Base-by-base conservation (phyloP, 2,797 vertebrate genomes). In the Tapera naevia region DNA sequence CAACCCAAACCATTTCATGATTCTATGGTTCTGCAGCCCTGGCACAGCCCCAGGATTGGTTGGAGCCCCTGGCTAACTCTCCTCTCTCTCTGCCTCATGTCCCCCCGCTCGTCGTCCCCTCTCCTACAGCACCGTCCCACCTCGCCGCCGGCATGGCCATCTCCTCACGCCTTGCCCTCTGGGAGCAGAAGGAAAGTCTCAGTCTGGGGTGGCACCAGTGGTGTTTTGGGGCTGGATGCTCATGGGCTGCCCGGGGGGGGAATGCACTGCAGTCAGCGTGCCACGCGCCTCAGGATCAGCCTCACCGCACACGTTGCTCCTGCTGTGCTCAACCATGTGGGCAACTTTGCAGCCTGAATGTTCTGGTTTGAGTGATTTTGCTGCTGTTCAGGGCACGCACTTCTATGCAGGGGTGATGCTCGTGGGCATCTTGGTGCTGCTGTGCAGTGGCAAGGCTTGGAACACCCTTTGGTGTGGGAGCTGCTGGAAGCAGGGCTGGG, bases 131-230 rank as follows among this genome's bases (percentile, higher is more conserved):
- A 7, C 51, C 43, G 10, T 83, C 86, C 75, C 14, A 5, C 66
- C 78, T 74, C 73, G 10, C 48, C 50, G n/a, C 65, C 93, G 67
- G 56, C 97, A 99, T 99, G 99, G 99, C 99, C 46, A 98, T 99
- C 97, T 99, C 99, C 10, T 99, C 99, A n/a, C 99, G 99, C 89
- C 98, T 99, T 43, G 99, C 99, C 69, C 98, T 99, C 76, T 99
- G 99, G 99, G 99, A 99, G 95, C 98, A 99, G 97, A 99, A 99
- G 99, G 99, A 97, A 99, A 98, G 99, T 99, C 95, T 94, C 2
- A 2, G 12, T 93, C 72, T 1, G 3, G 73, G 72, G 32, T 46
- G 85, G 74, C 75, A 4, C 71, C 4, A 3, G 35, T 1, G 22
- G 17, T 13, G 66, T 9, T 60, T 0, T n/a, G 33, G 83, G 83